Conservation (phyloP, 2,888 invertebrate species). For the Thumatha senex region DNA sequence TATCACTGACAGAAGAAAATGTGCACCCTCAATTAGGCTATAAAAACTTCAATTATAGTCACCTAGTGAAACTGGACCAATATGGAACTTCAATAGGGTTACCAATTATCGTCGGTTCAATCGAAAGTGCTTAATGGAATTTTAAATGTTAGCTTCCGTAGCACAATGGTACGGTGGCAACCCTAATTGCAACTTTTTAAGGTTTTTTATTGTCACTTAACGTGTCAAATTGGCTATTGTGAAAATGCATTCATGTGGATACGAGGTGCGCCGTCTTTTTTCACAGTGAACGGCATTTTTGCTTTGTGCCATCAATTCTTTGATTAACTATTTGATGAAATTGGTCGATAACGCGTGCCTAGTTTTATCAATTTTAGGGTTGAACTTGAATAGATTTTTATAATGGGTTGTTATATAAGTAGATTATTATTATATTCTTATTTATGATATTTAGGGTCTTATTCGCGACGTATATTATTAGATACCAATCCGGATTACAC, state of each 20-base stretch:
- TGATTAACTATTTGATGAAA: conserved; percentile 46
- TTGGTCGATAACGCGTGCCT: conserved; percentile 7
- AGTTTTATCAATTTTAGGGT: conserved; percentile 10
- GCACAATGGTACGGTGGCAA: conserved; percentile 57
- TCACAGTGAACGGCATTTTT: conserved; percentile 44
- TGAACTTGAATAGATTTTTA: conserved; percentile 3
- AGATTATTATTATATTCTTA: too few species aligned
- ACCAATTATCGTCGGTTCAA: conserved; percentile 49
- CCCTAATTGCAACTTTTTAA: conserved; percentile 62
- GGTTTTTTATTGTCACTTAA: conserved; percentile 64
- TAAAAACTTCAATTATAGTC: conserved; percentile 23
- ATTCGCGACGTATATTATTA: too few species aligned
- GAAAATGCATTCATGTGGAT: conserved; percentile 54
- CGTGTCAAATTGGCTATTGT: conserved; percentile 80
- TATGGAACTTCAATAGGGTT: conserved; percentile 39
- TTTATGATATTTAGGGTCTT: too few species aligned
- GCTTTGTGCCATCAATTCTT: conserved; percentile 43
- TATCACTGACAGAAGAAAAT: not conserved
- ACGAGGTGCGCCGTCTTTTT: conserved; percentile 34
- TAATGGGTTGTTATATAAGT: not conserved
- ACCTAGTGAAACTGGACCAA: conserved; percentile 23
- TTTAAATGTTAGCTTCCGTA: conserved; percentile 78
- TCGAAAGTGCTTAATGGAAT: conserved; percentile 76
- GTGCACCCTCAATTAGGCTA: conserved; percentile 8
- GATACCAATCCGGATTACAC: too few species aligned